phyloP scores from a whole-genome alignment of 2,888 invertebrate species.

The Xestia sexstrigata region DNA sequence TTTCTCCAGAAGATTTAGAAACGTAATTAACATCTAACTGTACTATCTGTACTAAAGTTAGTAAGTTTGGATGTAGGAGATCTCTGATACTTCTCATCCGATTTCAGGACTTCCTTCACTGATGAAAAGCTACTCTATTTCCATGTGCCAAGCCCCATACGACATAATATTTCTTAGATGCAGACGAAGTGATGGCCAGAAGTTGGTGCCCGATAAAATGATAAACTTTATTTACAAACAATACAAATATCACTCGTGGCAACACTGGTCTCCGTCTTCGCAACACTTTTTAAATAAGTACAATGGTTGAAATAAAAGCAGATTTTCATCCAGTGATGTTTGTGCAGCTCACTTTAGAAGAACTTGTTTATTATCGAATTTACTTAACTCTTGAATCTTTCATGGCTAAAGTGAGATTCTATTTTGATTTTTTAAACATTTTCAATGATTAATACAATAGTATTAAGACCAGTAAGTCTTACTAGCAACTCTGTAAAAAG shows the following conservation, averaged over 20 bases:
- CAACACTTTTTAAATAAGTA: slow-evolving; percentile 3
- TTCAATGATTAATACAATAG: no score
- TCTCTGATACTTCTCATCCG: no score
- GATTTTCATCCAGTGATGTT: slow-evolving; percentile 3
- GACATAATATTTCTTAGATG: background rate
- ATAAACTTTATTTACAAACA: background rate
- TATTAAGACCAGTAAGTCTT: no score
- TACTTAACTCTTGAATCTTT: background rate
- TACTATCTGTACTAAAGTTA: no score
- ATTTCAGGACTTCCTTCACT: no score
- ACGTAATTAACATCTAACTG: no score
- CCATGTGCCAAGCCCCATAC: background rate
- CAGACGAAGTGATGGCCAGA: background rate
- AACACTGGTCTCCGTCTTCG: background rate
- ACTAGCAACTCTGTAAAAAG: no score
- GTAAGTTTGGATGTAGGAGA: no score
- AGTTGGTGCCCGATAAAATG: background rate
- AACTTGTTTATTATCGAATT: background rate
- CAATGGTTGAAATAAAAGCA: background rate
- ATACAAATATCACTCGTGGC: background rate
- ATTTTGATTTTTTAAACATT: no score
- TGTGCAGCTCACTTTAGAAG: no score
- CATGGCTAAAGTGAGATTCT: background rate
- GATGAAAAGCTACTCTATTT: background rate
- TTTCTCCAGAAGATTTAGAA: no score